Conservation (phyloP, 2,113 vertebrate species). For the Xiphophorus maculatus region DNA sequence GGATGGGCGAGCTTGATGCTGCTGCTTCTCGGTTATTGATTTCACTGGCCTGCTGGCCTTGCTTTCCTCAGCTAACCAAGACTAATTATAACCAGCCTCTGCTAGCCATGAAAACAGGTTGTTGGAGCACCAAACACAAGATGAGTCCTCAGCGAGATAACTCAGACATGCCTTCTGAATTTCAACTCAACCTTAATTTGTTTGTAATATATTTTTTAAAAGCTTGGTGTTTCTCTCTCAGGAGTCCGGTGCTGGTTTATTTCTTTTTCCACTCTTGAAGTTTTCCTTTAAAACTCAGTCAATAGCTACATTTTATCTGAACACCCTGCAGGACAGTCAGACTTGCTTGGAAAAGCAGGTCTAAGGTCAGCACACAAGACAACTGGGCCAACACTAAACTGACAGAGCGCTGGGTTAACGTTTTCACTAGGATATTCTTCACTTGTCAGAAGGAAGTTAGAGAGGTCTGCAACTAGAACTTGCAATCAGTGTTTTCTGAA, state of each 20-base stretch:
- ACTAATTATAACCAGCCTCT: conserved; percentile 66
- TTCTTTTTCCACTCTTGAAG: neutral
- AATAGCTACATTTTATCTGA: neutral
- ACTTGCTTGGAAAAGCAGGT: neutral
- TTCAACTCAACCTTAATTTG: neutral
- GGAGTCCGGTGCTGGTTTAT: neutral
- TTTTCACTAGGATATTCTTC: neutral
- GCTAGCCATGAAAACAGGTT: conserved; percentile 22
- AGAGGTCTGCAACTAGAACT: neutral
- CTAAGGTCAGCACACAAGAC: neutral
- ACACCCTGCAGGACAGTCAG: neutral
- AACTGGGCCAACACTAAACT: neutral
- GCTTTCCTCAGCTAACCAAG: conserved; percentile 44
- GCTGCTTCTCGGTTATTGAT: conserved; percentile 65
- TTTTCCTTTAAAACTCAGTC: conserved; percentile 7
- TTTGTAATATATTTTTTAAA: neutral
- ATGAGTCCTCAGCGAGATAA: neutral
- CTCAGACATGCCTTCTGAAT: neutral
- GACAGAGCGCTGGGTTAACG: neutral
- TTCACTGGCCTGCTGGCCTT: conserved; percentile 53
- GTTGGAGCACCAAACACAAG: conserved; percentile 21
- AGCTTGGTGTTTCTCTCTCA: neutral
- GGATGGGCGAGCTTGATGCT: conserved; percentile 55
- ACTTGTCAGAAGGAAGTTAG: neutral
- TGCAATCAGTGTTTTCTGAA: neutral